Evolutionary conservation across 2,113 vertebrate genomes (phyloP).

Genomic region (Corythaeola cristata): DNA sequence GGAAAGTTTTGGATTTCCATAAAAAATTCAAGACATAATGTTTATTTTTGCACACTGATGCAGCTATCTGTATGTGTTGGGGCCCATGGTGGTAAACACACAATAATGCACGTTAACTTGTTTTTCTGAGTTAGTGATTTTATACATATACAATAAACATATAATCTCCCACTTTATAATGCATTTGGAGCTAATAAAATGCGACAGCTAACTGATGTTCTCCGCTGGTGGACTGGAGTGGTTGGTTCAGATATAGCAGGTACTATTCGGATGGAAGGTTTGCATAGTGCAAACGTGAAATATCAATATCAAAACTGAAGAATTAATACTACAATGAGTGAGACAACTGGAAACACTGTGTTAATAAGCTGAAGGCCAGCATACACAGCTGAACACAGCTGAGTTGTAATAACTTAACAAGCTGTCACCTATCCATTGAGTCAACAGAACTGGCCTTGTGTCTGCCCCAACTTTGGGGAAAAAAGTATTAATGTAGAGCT

Average conservation of each 20-base stretch:
- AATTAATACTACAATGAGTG: not conserved
- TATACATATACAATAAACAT: not conserved
- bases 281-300: not conserved
- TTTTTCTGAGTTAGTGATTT: not conserved
- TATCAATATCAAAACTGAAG: not conserved
- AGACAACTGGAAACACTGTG: not conserved
- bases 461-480: not conserved
- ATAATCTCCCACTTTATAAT: not conserved
- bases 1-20: not conserved
- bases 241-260: not conserved
- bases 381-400: not conserved
- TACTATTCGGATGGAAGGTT: not conserved
- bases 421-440: not conserved
- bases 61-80: not conserved
- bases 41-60: slow-evolving; percentile 11
- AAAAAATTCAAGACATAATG: not conserved
- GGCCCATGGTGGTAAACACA: not conserved
- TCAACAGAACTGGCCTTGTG: not conserved
- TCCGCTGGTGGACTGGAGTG: not conserved
- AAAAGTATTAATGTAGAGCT: not conserved
- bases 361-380: not conserved
- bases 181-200: not conserved
- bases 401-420: not conserved
- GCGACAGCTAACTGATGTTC: not conserved
- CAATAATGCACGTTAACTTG: not conserved